These are phyloP conservation scores for Microctenopoma stevenorrisi DNA, from an alignment of 2,797 vertebrate genomes.

Conservation along the genomic window DNA sequence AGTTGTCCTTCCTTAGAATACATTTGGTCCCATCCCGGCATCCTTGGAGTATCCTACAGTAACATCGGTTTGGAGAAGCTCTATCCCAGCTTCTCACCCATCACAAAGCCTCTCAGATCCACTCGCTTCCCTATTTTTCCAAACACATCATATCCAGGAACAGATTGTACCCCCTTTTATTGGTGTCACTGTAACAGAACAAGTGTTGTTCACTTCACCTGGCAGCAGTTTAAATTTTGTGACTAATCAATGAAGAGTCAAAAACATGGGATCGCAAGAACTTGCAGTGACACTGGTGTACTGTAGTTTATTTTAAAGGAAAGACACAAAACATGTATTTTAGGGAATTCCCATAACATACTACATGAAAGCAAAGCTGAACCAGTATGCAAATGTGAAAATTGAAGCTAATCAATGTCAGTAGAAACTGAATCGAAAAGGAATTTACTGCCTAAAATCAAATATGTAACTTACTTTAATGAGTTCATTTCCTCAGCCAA, in stretches of 20 bases:
- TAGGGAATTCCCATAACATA: slow-evolving; percentile 30
- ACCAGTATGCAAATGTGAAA: slow-evolving; percentile 15
- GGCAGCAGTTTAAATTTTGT: neutral
- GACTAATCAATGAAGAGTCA: neutral
- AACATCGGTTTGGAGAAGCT: no score
- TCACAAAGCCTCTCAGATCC: no score
- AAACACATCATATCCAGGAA: no score
- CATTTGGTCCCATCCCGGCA: no score
- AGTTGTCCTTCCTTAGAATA: no score
- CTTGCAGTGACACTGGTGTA: neutral
- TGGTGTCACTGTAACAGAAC: neutral
- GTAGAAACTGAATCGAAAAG: slow-evolving; percentile 7
- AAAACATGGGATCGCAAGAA: neutral
- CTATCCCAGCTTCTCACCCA: no score
- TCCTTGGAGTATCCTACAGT: no score
- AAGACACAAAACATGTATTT: slow-evolving; percentile 25
- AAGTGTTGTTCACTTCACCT: neutral
- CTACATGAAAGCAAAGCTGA: slow-evolving; percentile 22
- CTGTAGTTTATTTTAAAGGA: neutral
- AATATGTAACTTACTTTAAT: slow-evolving; percentile 29
- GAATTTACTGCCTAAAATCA: slow-evolving; percentile 36
- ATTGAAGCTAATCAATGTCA: slow-evolving; percentile 18
- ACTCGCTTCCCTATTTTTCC: no score
- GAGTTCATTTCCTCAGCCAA: slow-evolving; percentile 32
- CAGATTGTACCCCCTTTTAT: no score